Conservation (phyloP, 1,140 invertebrate genomes). For the Lethrus apterus region DNA sequence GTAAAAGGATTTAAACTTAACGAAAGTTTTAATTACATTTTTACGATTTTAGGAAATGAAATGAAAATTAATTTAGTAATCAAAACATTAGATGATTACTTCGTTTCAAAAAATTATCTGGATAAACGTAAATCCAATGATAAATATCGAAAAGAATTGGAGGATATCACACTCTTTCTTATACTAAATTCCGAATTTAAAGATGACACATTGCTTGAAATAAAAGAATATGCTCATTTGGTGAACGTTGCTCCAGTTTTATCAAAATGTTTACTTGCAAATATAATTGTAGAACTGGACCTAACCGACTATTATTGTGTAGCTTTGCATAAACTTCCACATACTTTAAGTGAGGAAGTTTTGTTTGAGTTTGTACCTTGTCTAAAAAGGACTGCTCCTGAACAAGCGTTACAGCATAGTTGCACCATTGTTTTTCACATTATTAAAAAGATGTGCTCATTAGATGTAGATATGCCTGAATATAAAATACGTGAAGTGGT, state of each 20-base stretch:
- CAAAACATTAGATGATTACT: conserved; percentile 23
- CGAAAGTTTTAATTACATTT: not conserved
- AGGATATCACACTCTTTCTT: conserved; percentile 29
- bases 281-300: conserved; percentile 27
- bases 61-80: conserved; percentile 24
- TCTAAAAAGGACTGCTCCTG: conserved; percentile 23
- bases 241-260: conserved; percentile 30
- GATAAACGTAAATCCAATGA: conserved; percentile 16
- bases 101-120: conserved; percentile 24
- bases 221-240: conserved; percentile 30
- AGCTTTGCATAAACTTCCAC: conserved; percentile 24
- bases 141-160: conserved; percentile 18
- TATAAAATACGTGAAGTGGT: conserved; percentile 10
- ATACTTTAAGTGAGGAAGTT: conserved; percentile 26
- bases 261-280: conserved; percentile 32
- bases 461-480: not conserved
- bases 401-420: conserved; percentile 1
- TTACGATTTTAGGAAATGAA: conserved; percentile 31
- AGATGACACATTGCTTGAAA: conserved; percentile 18
- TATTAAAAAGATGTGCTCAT: not conserved
- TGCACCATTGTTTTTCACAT: too few species aligned
- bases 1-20: conserved; percentile 19
- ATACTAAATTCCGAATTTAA: conserved; percentile 32
- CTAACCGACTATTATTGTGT: conserved; percentile 24
- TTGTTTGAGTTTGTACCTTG: conserved; percentile 28